Conservation (phyloP, 1,140 invertebrate species). For the Goniozus legneri region DNA sequence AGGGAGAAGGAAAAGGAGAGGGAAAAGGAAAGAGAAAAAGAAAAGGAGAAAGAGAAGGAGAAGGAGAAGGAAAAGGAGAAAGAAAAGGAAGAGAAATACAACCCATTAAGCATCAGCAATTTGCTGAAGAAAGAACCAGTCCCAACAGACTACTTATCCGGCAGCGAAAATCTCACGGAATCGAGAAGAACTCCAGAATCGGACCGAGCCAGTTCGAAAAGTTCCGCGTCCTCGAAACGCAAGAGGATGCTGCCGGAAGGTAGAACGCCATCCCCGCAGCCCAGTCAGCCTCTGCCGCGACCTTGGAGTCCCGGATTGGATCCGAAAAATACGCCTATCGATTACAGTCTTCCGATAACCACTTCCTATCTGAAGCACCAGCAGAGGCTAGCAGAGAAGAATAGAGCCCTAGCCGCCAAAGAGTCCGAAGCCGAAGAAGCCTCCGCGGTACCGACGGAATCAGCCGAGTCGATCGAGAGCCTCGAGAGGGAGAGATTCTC, state of each 20-base stretch:
- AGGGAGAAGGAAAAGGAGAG: slow-evolving; percentile 20
- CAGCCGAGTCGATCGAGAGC: not conserved
- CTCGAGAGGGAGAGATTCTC: slow-evolving; percentile 30
- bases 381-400: slow-evolving; percentile 53
- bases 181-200: slow-evolving; percentile 44
- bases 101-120: slow-evolving; percentile 66
- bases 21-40: slow-evolving; percentile 18
- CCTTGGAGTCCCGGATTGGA: slow-evolving; percentile 45
- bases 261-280: slow-evolving; percentile 44
- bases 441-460: not conserved
- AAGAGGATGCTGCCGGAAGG: slow-evolving; percentile 50
- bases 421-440: slow-evolving; percentile 10
- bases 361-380: slow-evolving; percentile 82
- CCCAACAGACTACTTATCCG: slow-evolving; percentile 13
- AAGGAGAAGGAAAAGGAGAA: slow-evolving; percentile 31
- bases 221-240: slow-evolving; percentile 44
- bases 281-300: slow-evolving; percentile 32
- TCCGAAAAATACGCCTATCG: slow-evolving; percentile 56
- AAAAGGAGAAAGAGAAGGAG: slow-evolving; percentile 6
- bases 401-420: slow-evolving; percentile 19
- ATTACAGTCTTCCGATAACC: slow-evolving; percentile 81
- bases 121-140: slow-evolving; percentile 62
- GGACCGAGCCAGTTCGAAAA: slow-evolving; percentile 42
- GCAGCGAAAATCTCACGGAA: slow-evolving; percentile 26
- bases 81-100: slow-evolving; percentile 59